Evolutionary conservation across 2,888 invertebrate genomes (phyloP).

Genomic region (Acrobasis suavella): DNA sequence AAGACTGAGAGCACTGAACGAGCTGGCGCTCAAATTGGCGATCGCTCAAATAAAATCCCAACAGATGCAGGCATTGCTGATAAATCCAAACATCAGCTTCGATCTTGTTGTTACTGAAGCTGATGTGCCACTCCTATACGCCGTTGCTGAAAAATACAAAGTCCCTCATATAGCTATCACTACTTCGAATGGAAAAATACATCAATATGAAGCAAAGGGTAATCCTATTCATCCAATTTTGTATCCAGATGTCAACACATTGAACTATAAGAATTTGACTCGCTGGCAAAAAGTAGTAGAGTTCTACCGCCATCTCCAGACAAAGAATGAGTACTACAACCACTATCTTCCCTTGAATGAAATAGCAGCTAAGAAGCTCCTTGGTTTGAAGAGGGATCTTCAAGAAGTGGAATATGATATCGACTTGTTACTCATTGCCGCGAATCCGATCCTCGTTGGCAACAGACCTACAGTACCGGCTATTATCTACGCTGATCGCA

Average conservation of each 20-base stretch:
- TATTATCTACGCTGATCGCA: slow-evolving; percentile 61
- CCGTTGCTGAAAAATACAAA: slow-evolving; percentile 78
- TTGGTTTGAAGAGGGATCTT: slow-evolving; percentile 59
- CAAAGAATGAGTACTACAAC: slow-evolving; percentile 63
- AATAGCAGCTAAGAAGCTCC: slow-evolving; percentile 62
- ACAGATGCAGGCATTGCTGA: slow-evolving; percentile 62
- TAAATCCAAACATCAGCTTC: slow-evolving; percentile 72
- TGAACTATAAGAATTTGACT: slow-evolving; percentile 64
- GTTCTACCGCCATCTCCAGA: slow-evolving; percentile 56
- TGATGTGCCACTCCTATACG: slow-evolving; percentile 73
- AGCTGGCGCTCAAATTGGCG: slow-evolving; percentile 60
- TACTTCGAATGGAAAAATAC: slow-evolving; percentile 70
- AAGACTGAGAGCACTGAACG: slow-evolving; percentile 56
- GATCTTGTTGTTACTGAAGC: slow-evolving; percentile 82
- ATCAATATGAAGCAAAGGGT: slow-evolving; percentile 77
- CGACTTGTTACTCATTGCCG: slow-evolving; percentile 68
- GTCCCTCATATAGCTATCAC: slow-evolving; percentile 79
- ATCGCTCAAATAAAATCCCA: slow-evolving; percentile 69
- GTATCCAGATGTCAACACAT: slow-evolving; percentile 75
- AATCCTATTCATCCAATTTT: slow-evolving; percentile 76
- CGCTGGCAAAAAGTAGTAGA: slow-evolving; percentile 65
- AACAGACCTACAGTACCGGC: slow-evolving; percentile 68
- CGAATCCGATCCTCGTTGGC: slow-evolving; percentile 62
- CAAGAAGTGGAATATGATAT: slow-evolving; percentile 68
- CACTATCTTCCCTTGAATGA: slow-evolving; percentile 62